phyloP scores from a whole-genome alignment of 2,113 vertebrate genomes.

The Choloepus hoffmanni region DNA sequence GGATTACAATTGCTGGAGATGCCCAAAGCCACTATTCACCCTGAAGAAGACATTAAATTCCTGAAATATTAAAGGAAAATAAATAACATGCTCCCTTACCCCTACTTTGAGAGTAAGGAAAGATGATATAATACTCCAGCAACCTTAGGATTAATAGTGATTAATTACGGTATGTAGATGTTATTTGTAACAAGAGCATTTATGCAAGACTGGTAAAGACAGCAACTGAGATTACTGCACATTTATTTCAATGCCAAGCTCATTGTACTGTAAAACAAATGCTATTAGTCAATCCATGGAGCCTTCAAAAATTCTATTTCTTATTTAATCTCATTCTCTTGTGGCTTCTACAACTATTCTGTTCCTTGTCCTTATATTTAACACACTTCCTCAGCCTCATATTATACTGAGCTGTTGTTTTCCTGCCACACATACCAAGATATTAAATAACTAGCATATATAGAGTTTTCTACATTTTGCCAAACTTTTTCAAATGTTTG shows the following conservation, averaged over 20 bases:
- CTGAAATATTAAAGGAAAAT: background rate
- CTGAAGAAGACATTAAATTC: background rate
- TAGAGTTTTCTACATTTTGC: background rate
- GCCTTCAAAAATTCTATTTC: background rate
- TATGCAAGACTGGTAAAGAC: background rate
- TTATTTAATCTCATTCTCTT: background rate
- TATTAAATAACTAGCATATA: background rate
- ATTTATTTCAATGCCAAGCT: background rate
- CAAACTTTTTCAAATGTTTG: background rate
- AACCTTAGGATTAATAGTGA: background rate
- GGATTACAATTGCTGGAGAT: background rate
- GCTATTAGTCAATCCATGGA: background rate
- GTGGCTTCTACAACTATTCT: background rate
- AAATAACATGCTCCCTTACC: background rate
- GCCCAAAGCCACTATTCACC: background rate
- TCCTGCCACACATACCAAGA: background rate
- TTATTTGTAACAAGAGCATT: background rate
- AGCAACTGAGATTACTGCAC: background rate
- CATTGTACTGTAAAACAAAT: background rate
- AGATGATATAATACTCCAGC: rapidly evolving
- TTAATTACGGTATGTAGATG: background rate
- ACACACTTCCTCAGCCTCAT: background rate
- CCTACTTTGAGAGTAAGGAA: background rate
- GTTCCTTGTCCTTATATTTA: background rate
- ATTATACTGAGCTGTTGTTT: background rate